A percentile compares a stretch with the other conserved stretches of the same genome.
Evolutionary conservation across 2,888 invertebrate genomes (phyloP).

Genomic region (Oligia fasciuncula): DNA sequence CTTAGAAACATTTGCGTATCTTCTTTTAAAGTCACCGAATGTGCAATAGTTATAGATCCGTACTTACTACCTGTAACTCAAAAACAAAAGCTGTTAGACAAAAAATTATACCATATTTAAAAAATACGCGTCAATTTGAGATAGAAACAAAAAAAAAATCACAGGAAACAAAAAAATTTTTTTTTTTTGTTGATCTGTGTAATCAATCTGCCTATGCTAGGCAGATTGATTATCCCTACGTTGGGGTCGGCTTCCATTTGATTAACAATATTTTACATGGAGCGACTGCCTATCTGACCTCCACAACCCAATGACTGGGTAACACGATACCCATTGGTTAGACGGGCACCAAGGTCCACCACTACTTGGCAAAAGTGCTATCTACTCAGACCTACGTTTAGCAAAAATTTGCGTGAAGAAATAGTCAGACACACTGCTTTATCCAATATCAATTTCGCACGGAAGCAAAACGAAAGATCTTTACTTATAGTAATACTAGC

Average conservation of each 20-base stretch:
- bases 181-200: no score
- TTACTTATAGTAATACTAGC: constrained; percentile 15
- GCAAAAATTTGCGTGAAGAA: neutral
- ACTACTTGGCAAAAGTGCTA: neutral
- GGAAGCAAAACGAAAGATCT: constrained; percentile 1
- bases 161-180: no score
- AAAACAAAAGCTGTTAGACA: no score
- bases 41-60: no score
- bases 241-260: neutral
- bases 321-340: neutral
- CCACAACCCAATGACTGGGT: no score
- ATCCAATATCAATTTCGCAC: constrained; percentile 2
- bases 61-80: no score
- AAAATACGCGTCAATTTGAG: no score
- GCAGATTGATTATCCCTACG: no score
- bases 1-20: no score
- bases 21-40: no score
- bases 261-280: neutral
- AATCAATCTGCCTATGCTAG: neutral
- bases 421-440: neutral
- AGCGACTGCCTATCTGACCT: neutral
- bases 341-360: neutral
- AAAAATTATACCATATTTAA: no score
- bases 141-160: no score
- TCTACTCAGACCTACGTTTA: neutral